Evolutionary conservation across 1,140 invertebrate genomes (phyloP), one percentile per base, ranked within the genome.

Genomic region (Elysia chlorotica): DNA sequence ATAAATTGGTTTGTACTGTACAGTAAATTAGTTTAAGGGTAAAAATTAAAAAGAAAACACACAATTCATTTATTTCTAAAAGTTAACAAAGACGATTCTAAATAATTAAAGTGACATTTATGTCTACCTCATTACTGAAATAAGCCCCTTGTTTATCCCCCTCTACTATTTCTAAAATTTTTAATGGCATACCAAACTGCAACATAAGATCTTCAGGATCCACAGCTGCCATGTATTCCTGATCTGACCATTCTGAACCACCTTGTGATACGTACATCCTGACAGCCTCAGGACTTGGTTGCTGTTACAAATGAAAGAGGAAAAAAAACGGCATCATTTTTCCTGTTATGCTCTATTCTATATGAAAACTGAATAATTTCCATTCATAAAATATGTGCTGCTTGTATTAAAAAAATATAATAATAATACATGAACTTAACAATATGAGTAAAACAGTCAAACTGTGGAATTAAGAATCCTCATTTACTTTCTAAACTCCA

Each of bases 201-300:
- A 97, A 88, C 91, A 95, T 93, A 23, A 92, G 89, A 87, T 97
- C 95, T 82, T 94, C 92, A 71, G 92, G 90, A 38, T 91, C 75
- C 14, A 91, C 89, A 4, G 96, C 94, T 82, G 92, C 92, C 72
- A 96, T 90, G 86, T 93, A 96, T 41, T 87, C 86, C 62, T 92
- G 91, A 57, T 79, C 77, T 30, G 63, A 37, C 84, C 84, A 85
- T 6, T 73, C 71, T 31, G n/a, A 14, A 5, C 25, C 56, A 17
- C 28, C n/a, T 23, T 38, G 25, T 6, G 25, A 2, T 37, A 67
- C 33, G 4, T 54, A 5, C 25, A 28, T n/a, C 21, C 25, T 35
- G 2, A 80, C 54, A 25, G 61, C 48, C 6, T 73, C 54, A 37
- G 62, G 37, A 30, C 65, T 25, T 56, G 76, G 78, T 36, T 75